Base-by-base conservation (phyloP, 2,797 vertebrate species). In the Salmo trutta region DNA sequence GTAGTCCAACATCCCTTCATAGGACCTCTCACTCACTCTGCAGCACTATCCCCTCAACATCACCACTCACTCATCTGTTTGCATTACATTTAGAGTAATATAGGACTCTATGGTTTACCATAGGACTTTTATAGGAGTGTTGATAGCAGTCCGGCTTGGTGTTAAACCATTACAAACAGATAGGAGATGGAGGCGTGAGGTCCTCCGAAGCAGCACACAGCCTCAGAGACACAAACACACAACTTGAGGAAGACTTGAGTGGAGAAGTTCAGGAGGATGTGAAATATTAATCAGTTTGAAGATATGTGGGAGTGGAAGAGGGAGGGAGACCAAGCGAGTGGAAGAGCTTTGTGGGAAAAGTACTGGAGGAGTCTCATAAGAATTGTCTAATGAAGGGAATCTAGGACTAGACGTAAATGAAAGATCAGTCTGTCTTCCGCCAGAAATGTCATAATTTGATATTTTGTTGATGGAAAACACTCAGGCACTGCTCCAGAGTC, bases 211-310 rank as follows among this genome's bases (percentile, higher is more conserved):
- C 70, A 59, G 41, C 68, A 71, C 33, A 36, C 67, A 41, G 29
- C 16, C 29, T 14, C 15, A 19, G 29, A 69, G 29, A 69, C 33
- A n/a, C 67, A 69, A n/a, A 71, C 21, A 75, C 33, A 33, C 17
- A 73, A 33, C 10, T 19, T 73, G 51, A 31, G 4, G 52, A n/a
- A 36, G 16, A 77, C 12, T 27, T 47, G 29, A 64, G 71, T 76
- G 47, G 73, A 86, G 74, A 83, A 75, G 59, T 85, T 87, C 65
- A 85, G 83, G 66, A 27, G 52, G 67, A 62, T 73, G 54, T 85
- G 33, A 87, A 76, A 83, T 85, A 83, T 87, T 74, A 64, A 81
- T 82, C 64, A 33, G 65, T 41, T 73, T 76, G 79, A 83, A 81
- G 81, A 74, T 76, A 81, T 33, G 19, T 21, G 27, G 54, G 36